Base-by-base conservation (phyloP, 1,140 invertebrate genomes). In the Phymorhynchus buccinoides region DNA sequence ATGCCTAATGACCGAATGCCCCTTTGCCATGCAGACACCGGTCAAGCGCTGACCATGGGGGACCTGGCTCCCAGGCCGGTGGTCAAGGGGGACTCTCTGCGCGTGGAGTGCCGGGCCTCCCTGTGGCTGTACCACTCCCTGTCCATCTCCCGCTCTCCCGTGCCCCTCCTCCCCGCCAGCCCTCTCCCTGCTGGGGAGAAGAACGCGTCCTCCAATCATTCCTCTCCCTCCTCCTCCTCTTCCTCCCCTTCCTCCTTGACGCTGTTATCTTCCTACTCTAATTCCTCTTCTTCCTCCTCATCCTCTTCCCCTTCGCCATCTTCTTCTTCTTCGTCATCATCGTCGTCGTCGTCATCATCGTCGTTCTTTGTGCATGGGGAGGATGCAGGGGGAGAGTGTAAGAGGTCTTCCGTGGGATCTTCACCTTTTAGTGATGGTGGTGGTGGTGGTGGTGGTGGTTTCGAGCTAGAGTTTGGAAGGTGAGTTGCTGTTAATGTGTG, bases 51-150 rank as follows among this genome's bases (percentile, higher is more conserved):
- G 56, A 83, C 37, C 0, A 44, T 83, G 27, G 3, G 14, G 12
- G 66, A 83, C 81, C 16, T 18, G 41, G 56, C 81, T 1, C 37
- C 81, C 9, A 62, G 68, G 62, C 39, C 62, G 2, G 35, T 78
- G 42, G 81, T 86, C 18, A 84, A 88, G 62, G 87, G 84, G 41
- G 88, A 89, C 77, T 30, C 35, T n/a, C 75, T 88, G 18, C 62
- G 62, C 22, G 44, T 89, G 12, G 82, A 56, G 18, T 89, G 88
- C 68, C 83, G 85, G 41, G 88, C 86, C 44, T 87, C 68, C 71
- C 66, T 87, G 22, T 87, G 86, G 86, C 84, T 85, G 22, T 89
- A 86, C 68, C 32, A 85, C 30, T 62, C 68, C 6, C n/a, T 88
- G 6, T n/a, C 35, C 71, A 66, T 89, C 18, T 79, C 56, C 44